Base-by-base conservation (phyloP, 2,113 vertebrate species). In the Siniperca knerii region DNA sequence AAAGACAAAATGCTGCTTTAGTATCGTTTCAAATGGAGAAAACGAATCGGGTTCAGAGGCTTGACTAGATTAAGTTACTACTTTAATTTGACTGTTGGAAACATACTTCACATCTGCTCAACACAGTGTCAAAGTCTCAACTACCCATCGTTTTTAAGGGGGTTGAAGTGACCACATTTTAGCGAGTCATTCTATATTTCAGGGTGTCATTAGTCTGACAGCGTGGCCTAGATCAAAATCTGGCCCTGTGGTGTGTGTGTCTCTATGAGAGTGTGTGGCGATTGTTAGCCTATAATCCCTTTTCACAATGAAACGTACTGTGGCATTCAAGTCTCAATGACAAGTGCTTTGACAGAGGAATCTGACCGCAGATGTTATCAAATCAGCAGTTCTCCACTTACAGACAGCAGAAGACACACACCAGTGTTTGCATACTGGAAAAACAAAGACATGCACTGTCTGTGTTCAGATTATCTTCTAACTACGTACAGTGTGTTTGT, bases 251-350 rank as follows among this genome's bases (percentile, higher is more conserved):
- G 52, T 75, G 58, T 80, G 29, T 29, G 78, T 67, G 82, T 74
- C 37, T 89, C 66, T 69, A 18, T 64, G 79, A 58, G 83, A 2
- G 67, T 61, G 83, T 52, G 78, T 21, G 60, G 33, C 37, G 20
- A 91, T 84, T 87, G 90, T 91, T 85, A 50, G 79, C 50, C 67
- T 55, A 55, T 94, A 94, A 94, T 93, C 92, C 93, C 86, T 86
- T 68, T 73, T 68, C 78, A 92, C 92, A 90, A 92, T 92, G 89
- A 92, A 82, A 54, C 64, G 52, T 52, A 78, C 64, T 81, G 86
- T 44, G 76, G 75, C 74, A 76, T 88, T 91, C 66, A 8, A 50
- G 84, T 88, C 86, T 92, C 84, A 87, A 90, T 89, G 88, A 85
- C 83, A 55, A 66, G 88, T 13, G 89, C 82, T 82, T 81, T 65